Conservation (phyloP, 2,113 vertebrate species). For the Hiodon alosoides region DNA sequence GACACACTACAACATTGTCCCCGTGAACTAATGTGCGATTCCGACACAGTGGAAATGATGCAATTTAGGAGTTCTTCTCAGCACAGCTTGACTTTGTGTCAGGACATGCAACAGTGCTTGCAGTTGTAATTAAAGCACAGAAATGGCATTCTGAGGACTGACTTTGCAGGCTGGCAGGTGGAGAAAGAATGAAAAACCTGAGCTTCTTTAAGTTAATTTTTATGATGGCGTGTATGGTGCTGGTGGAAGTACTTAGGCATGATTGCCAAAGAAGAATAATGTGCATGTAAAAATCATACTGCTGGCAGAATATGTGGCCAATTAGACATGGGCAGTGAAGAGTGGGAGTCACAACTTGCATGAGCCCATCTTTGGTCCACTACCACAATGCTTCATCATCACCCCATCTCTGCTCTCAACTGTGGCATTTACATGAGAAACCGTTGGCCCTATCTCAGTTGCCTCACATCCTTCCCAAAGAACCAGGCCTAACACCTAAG, state of each 20-base stretch:
- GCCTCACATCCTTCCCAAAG: too few relatives aligned
- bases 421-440: too few relatives aligned
- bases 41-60: neutral
- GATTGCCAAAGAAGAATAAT: neutral
- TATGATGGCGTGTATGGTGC: neutral
- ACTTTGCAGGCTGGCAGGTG: neutral
- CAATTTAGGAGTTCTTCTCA: neutral
- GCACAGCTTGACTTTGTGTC: neutral
- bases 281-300: neutral
- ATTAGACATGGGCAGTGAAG: too few relatives aligned
- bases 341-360: too few relatives aligned
- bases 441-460: too few relatives aligned
- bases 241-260: neutral
- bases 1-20: slow-evolving; percentile 33
- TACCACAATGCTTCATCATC: too few relatives aligned
- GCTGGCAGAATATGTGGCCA: too few relatives aligned
- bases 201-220: slow-evolving; percentile 1
- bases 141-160: neutral
- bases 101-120: slow-evolving; percentile 3
- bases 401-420: too few relatives aligned
- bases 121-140: slow-evolving; percentile 22
- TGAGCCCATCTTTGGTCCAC: too few relatives aligned
- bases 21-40: slow-evolving; percentile 23
- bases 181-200: neutral
- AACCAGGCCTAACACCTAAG: neutral